Evolutionary conservation across 2,797 vertebrate species (phyloP).

Genomic region (Rachycentron canadum): DNA sequence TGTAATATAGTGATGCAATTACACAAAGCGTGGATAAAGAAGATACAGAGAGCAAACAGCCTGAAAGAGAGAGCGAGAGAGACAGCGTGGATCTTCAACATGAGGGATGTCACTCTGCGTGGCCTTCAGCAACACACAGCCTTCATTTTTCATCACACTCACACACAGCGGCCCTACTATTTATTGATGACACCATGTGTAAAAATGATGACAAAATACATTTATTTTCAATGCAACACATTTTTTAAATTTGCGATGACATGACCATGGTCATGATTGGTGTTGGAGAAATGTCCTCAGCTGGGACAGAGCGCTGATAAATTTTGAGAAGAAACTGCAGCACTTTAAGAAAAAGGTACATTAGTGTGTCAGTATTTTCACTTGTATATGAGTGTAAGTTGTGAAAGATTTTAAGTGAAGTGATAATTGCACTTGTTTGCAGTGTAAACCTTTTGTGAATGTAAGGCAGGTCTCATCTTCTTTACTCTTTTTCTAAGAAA

Average conservation of each 20-base stretch:
- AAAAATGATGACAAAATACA: conserved; percentile 25
- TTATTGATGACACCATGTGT: conserved; percentile 54
- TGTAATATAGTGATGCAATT: conserved; percentile 61
- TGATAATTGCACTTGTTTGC: conserved; percentile 1
- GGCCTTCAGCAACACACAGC: conserved; percentile 29
- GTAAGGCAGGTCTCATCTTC: conserved; percentile 9
- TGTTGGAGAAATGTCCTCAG: background rate
- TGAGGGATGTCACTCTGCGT: conserved; percentile 48
- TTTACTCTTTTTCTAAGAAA: conserved; percentile 8
- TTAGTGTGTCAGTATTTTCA: background rate
- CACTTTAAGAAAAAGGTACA: background rate
- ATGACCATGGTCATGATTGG: conserved; percentile 20
- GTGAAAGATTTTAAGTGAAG: background rate
- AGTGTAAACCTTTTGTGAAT: background rate
- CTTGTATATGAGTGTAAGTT: background rate
- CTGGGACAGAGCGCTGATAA: background rate
- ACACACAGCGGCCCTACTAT: conserved; percentile 15
- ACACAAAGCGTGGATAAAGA: conserved; percentile 39
- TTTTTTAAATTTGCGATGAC: conserved; percentile 20
- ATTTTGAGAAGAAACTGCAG: background rate
- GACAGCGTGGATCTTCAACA: conserved; percentile 25
- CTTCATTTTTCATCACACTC: conserved; percentile 33
- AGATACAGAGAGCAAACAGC: conserved; percentile 31
- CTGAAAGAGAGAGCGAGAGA: conserved; percentile 12
- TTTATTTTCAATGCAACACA: conserved; percentile 12